These are phyloP conservation scores for Euphydryas editha DNA, from an alignment of 2,888 invertebrate species.

Conservation along the genomic window DNA sequence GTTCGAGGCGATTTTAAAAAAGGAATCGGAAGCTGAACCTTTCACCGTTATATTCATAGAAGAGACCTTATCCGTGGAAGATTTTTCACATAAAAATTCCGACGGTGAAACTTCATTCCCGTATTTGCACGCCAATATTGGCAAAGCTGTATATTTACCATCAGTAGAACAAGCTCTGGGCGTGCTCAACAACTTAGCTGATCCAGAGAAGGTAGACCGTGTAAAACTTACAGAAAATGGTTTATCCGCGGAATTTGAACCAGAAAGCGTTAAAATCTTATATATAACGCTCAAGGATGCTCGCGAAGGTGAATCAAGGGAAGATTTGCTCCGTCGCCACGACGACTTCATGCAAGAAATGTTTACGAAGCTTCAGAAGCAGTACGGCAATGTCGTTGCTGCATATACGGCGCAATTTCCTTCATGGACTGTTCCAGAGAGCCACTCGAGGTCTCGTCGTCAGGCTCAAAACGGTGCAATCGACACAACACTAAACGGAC, in stretches of 20 bases:
- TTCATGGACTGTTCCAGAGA: constrained; percentile 69
- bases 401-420: constrained; percentile 84
- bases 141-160: constrained; percentile 81
- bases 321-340: constrained; percentile 83
- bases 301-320: constrained; percentile 78
- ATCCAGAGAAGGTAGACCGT: constrained; percentile 62
- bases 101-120: constrained; percentile 68
- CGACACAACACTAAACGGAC: constrained; percentile 50
- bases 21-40: constrained; percentile 63
- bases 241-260: constrained; percentile 60
- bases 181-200: constrained; percentile 79
- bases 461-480: constrained; percentile 45
- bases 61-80: constrained; percentile 83
- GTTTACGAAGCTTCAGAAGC: constrained; percentile 72
- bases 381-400: constrained; percentile 76
- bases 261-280: constrained; percentile 75
- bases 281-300: constrained; percentile 85
- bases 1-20: constrained; percentile 63
- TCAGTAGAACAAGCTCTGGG: constrained; percentile 85
- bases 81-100: constrained; percentile 78
- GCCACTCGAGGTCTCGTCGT: constrained; percentile 61
- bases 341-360: constrained; percentile 84
- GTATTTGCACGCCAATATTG: constrained; percentile 63
- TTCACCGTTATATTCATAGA: constrained; percentile 81
- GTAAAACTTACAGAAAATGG: constrained; percentile 70